Base-by-base conservation (phyloP, 2,888 invertebrate genomes). In the Ophioninae sp. region DNA sequence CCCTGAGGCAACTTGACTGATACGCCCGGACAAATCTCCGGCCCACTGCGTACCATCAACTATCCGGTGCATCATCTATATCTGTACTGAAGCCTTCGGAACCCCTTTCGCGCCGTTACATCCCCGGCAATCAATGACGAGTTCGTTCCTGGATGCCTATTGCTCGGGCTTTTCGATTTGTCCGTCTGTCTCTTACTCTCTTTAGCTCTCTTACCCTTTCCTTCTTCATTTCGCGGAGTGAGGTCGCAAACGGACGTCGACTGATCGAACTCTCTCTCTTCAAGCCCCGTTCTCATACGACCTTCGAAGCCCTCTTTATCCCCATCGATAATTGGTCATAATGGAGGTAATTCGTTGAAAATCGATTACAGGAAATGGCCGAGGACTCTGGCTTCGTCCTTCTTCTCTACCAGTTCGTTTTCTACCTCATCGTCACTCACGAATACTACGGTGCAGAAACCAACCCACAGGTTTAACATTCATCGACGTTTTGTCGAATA, bases 321-420 rank as follows among this genome's bases (percentile, higher is more conserved):
- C 88, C 87, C 87, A 87, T 89, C 88, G 89, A 91, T 92, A 91
- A 92, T 92, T 92, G 88, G 86, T 90, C 90, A 89, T 91, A 91
- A 92, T 90, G 87, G 90, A 89, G 89, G 90, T 89, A 91, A 90
- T 91, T 91, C 88, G 88, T 86, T 90, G 89, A 90, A 91, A 91
- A 91, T 91, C 91, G 90, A 90, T 90, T 89, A 86, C 88, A 89
- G 91, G 90, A 91, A 91, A 91, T 90, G 88, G 90, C 85, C 86
- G 85, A 88, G 87, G 84, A 87, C 79, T 80, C 71, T 64, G 76
- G 65, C 30, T 61, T 79, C 79, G 79, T 81, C 77, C 81, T 69
- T 74, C 81, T 69, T 74, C 76, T 76, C 73, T 64, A 63, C 73
- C 58, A 37, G 56, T 58, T 44, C 41, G 44, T 64, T 74, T 74